phyloP scores from a whole-genome alignment of 2,113 vertebrate species.

The Nothobranchius kuhntae region DNA sequence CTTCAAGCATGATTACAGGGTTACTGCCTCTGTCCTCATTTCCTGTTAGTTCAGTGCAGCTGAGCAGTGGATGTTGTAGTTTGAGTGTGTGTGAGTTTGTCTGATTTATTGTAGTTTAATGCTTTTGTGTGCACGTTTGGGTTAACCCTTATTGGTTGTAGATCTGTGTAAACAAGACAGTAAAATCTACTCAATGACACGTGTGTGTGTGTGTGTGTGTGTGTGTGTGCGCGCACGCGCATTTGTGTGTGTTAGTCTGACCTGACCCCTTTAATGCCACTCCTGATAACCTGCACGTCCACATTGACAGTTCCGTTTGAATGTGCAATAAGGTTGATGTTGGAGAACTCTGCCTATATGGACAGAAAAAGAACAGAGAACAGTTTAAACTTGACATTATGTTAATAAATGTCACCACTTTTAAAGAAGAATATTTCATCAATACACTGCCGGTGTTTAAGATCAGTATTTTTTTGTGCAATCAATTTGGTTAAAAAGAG shows the following conservation, averaged over 20 bases:
- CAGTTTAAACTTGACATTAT: not conserved
- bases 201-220: not conserved
- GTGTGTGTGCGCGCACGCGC: too few species aligned
- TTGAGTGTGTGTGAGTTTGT: too few species aligned
- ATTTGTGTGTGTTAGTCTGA: slow-evolving; percentile 68
- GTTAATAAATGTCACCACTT: not conserved
- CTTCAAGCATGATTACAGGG: slow-evolving; percentile 47
- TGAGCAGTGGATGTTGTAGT: slow-evolving; percentile 16
- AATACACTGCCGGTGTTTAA: too few species aligned
- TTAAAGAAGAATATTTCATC: too few species aligned
- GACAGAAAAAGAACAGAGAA: slow-evolving; percentile 8
- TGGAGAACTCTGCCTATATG: slow-evolving; percentile 93
- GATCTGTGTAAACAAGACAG: too few species aligned
- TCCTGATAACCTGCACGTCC: slow-evolving; percentile 90
- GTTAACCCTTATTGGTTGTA: too few species aligned
- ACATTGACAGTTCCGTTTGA: slow-evolving; percentile 91
- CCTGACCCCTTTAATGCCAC: slow-evolving; percentile 91
- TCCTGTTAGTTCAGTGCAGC: slow-evolving; percentile 45
- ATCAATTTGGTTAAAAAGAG: not conserved
- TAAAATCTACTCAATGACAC: too few species aligned
- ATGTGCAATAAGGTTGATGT: slow-evolving; percentile 92
- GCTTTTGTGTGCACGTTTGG: too few species aligned
- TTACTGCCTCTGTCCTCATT: slow-evolving; percentile 37
- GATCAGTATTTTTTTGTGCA: too few species aligned
- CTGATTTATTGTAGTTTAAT: too few species aligned